A percentile compares a stretch with the other conserved stretches of the same genome.
These are phyloP conservation scores for Hylaeus volcanicus DNA, from an alignment of 1,140 invertebrate species.

Conservation along the genomic window DNA sequence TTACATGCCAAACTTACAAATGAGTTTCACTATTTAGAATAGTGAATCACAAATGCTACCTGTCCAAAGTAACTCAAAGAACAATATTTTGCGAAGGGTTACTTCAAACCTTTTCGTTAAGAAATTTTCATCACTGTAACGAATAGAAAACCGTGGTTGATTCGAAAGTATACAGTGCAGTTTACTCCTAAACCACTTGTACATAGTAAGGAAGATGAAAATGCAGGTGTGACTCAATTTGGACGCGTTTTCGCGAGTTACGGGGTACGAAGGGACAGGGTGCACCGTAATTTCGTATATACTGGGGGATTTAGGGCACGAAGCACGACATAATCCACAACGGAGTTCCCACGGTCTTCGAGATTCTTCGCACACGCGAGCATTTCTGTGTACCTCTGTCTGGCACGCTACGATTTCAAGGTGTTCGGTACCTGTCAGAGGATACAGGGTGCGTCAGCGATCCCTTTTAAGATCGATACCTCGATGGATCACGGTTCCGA, in stretches of 20 bases:
- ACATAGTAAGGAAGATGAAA: too few species aligned
- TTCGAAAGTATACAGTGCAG: too few species aligned
- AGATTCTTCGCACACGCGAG: slow-evolving; percentile 53
- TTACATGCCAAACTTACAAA: too few species aligned
- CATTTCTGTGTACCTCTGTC: slow-evolving; percentile 19
- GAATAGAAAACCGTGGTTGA: too few species aligned
- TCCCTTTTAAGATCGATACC: neutral
- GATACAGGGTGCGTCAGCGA: slow-evolving; percentile 33
- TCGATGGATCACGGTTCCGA: neutral
- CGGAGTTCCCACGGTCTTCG: slow-evolving; percentile 57
- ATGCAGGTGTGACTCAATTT: neutral
- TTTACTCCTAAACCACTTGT: too few species aligned
- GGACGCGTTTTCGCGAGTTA: neutral
- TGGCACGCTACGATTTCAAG: slow-evolving; percentile 51
- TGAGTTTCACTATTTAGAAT: too few species aligned
- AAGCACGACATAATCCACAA: slow-evolving; percentile 31
- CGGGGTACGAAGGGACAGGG: neutral
- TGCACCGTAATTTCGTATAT: slow-evolving; percentile 4
- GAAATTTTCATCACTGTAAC: too few species aligned
- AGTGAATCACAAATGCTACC: too few species aligned
- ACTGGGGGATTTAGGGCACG: slow-evolving; percentile 6
- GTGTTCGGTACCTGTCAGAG: slow-evolving; percentile 33
- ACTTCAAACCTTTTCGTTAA: too few species aligned
- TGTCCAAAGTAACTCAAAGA: too few species aligned
- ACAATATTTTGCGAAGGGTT: too few species aligned